A percentile compares a stretch with the other conserved stretches of the same genome.
These are phyloP conservation scores for Rhombomys opimus DNA, from an alignment of 2,113 vertebrate species.

Conservation along the genomic window DNA sequence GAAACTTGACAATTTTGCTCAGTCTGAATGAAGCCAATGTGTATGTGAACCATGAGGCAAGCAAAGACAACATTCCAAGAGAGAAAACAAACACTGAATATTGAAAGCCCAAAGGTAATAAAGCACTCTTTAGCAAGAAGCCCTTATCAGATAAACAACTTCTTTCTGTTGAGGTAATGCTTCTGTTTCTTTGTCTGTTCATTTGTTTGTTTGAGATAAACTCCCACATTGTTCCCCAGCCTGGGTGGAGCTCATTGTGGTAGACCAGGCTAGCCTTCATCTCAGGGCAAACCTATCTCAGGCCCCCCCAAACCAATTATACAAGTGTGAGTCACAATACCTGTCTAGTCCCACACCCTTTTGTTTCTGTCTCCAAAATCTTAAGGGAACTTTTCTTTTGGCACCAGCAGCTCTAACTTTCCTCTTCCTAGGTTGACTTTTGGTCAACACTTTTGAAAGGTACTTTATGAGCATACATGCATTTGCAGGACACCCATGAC, in stretches of 20 bases:
- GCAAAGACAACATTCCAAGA: not conserved
- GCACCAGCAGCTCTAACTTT: not conserved
- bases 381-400: not conserved
- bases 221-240: not conserved
- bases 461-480: not conserved
- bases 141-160: not conserved
- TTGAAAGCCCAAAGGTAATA: not conserved
- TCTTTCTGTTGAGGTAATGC: not conserved
- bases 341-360: not conserved
- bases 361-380: not conserved
- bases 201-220: no score
- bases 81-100: not conserved
- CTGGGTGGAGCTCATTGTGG: not conserved
- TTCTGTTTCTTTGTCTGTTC: not conserved
- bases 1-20: not conserved
- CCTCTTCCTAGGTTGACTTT: not conserved
- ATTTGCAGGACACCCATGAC: accelerated
- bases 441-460: not conserved
- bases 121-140: not conserved
- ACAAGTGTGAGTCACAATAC: not conserved
- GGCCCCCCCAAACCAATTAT: not conserved
- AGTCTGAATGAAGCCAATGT: not conserved
- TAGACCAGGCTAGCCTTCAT: not conserved
- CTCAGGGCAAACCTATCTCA: not conserved
- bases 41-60: not conserved